A percentile compares a stretch with the other conserved stretches of the same genome.
phyloP scores from a whole-genome alignment of 2,797 vertebrate genomes.

The Sebastes diaconus region DNA sequence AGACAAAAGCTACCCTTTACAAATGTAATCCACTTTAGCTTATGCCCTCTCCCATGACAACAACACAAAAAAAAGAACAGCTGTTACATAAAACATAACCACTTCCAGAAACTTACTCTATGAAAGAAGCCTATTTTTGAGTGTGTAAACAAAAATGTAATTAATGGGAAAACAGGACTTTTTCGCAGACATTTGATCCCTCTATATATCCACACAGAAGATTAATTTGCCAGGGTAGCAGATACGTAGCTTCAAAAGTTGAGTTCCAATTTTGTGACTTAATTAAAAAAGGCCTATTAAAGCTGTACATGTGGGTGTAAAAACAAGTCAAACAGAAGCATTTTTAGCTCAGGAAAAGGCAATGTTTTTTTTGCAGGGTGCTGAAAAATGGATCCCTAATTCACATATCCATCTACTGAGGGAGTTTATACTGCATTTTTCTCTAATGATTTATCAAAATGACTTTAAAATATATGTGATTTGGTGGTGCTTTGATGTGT shows the following conservation, averaged over 20 bases:
- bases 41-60: background rate
- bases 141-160: constrained; percentile 67
- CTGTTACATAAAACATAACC: constrained; percentile 31
- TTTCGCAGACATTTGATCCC: constrained; percentile 56
- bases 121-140: constrained; percentile 31
- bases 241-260: constrained; percentile 47
- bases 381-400: background rate
- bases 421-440: background rate
- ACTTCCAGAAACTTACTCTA: constrained; percentile 7
- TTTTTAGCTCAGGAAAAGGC: constrained; percentile 16
- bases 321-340: constrained; percentile 41
- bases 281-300: constrained; percentile 62
- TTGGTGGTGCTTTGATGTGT: background rate
- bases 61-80: background rate
- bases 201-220: constrained; percentile 24
- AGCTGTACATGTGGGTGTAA: constrained; percentile 38
- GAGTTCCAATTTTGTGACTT: constrained; percentile 61
- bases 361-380: background rate
- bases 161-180: constrained; percentile 58
- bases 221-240: constrained; percentile 52
- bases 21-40: constrained; percentile 1
- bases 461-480: background rate
- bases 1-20: constrained; percentile 23
- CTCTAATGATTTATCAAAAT: constrained; percentile 3
- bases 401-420: background rate